phyloP scores from a whole-genome alignment of 30 jellyfish, hydroid and myxozoan species.

The Aurelia coerulea region DNA sequence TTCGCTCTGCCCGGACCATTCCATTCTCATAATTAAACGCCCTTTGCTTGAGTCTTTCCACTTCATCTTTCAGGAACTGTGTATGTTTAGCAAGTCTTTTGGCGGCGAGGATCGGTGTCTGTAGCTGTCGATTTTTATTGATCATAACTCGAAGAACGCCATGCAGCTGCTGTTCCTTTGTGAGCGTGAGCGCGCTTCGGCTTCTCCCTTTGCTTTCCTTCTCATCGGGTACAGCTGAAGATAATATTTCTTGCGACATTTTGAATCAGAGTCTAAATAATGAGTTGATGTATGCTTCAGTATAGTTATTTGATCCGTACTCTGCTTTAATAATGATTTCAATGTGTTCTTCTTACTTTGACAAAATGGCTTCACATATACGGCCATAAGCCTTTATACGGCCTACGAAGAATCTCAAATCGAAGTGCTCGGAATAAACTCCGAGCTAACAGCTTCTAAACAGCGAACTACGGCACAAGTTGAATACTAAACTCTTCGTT shows the following conservation, averaged over 20 bases:
- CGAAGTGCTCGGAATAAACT: no score
- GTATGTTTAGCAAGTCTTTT: constrained; percentile 36
- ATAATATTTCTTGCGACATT: constrained; percentile 17
- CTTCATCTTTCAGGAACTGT: constrained; percentile 43
- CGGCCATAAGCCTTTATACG: constrained; percentile 22
- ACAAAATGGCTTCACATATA: background rate
- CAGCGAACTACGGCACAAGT: no score
- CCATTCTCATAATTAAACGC: constrained; percentile 37
- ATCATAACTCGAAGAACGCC: constrained; percentile 43
- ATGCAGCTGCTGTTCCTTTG: constrained; percentile 19
- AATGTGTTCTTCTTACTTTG: background rate
- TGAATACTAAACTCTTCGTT: no score
- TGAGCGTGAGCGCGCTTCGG: background rate
- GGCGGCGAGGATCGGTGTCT: constrained; percentile 33
- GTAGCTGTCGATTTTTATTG: constrained; percentile 15
- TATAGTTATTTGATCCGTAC: background rate
- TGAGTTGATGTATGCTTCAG: constrained; percentile 11
- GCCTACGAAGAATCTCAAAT: background rate
- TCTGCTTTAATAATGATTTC: background rate
- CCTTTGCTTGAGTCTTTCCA: constrained; percentile 29
- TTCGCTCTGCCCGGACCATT: constrained; percentile 50
- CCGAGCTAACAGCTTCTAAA: no score
- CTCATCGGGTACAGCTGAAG: constrained; percentile 25
- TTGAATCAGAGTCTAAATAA: background rate
- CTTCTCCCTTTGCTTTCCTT: background rate